Base-by-base conservation (phyloP, 1,140 invertebrate genomes). In the Hylyphantes graminicola region DNA sequence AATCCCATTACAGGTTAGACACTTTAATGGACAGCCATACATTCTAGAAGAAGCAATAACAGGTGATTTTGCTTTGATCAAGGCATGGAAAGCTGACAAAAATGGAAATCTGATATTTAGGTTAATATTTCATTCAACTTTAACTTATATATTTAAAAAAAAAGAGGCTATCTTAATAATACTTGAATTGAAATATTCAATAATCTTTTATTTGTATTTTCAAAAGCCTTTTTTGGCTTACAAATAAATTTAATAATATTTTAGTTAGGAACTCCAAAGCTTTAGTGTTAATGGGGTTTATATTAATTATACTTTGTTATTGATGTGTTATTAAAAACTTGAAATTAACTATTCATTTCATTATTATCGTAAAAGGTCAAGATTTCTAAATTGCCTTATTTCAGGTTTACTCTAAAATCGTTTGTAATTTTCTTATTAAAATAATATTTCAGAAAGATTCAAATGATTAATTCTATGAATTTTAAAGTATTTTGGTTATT, bases 71-170 rank as follows among this genome's bases (percentile, higher is more conserved):
- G 96, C 98, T 0, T 91, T 99, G 3, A 92, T 99, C 1, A 99
- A 99, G 91, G 98, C 97, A 0, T 98, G 96, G 93, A 98, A 98
- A 89, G 97, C 97, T 35, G 98, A 99, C 91, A 93, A 92, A 87
- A 90, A 93, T 61, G 98, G 98, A 61, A 99, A 99, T 90, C 90
- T 99, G 48, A 92, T 97, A 64, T 99, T 99, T 88, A 94, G 94
- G 94, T 94, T 90, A 87, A 35, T 35, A 35, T 35, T 35, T 35
- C 35, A 35, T 35, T 85, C 80, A 89, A 12, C 12, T 3, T 12
- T n/a, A 19, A 68, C 65, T 68, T 68, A 12, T 61, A 15, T 61
- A n/a, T n/a, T n/a, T 61, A 2, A 12, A 61, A 15, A 6, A 17
- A 61, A 15, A 17, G 12, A 15, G 3, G 17, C 12, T 12, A 15